Conservation (phyloP, 2,113 vertebrate species). For the Microcebus jonahi region DNA sequence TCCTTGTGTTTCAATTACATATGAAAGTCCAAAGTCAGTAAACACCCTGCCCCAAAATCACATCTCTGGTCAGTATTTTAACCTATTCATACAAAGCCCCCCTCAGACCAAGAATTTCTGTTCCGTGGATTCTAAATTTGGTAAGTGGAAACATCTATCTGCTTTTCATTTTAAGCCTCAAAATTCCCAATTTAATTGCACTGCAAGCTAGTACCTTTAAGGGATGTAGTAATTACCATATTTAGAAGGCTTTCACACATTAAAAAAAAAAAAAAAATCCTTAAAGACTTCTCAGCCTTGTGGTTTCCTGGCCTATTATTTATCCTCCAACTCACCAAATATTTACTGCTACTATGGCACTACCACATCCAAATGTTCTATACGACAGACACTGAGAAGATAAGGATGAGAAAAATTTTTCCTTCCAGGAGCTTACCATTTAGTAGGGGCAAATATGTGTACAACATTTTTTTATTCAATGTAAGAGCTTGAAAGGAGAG, state of each 20-base stretch:
- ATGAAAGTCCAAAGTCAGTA: neutral
- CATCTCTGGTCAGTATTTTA: neutral
- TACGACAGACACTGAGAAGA: neutral
- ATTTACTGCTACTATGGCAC: neutral
- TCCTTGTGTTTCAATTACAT: neutral
- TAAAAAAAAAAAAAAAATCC: neutral
- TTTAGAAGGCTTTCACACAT: neutral
- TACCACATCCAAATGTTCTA: neutral
- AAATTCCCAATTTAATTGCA: constrained; percentile 16
- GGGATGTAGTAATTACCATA: neutral
- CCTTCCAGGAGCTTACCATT: neutral
- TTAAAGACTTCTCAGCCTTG: neutral
- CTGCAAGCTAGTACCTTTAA: constrained; percentile 7
- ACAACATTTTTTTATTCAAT: neutral
- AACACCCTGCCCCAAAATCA: neutral
- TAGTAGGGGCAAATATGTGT: neutral
- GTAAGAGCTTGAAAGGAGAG: neutral
- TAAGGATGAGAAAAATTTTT: neutral
- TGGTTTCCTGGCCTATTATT: neutral
- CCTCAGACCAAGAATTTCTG: neutral
- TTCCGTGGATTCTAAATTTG: constrained; percentile 19
- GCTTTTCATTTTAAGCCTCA: constrained; percentile 44
- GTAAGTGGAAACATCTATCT: neutral
- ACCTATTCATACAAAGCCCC: neutral
- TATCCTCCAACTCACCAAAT: constrained; percentile 23